Evolutionary conservation across 2,113 vertebrate genomes (phyloP).

Genomic region (Neotragus moschatus): DNA sequence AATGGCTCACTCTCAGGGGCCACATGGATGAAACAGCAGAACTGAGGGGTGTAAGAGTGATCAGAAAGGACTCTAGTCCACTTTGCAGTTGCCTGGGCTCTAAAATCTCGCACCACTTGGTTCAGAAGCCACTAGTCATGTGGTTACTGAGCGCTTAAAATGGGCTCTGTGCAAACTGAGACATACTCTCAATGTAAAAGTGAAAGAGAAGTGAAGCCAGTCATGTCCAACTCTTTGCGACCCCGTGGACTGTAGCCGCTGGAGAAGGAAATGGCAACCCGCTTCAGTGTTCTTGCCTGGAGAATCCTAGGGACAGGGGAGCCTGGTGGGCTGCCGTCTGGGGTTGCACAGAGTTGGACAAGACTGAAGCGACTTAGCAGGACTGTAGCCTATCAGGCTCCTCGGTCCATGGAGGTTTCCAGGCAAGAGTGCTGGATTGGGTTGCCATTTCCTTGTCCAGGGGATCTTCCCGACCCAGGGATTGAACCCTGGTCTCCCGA

Average conservation of each 20-base stretch:
- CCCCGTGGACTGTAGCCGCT: not conserved
- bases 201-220: not conserved
- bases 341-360: too few species aligned
- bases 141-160: accelerated
- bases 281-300: too few species aligned
- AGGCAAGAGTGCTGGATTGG: not conserved
- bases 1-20: not conserved
- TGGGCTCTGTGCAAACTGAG: accelerated
- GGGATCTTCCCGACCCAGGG: not conserved
- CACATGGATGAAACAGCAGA: not conserved
- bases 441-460: not conserved
- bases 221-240: accelerated
- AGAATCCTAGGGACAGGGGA: too few species aligned
- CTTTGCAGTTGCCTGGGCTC: not conserved
- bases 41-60: not conserved
- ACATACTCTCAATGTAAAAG: accelerated
- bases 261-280: too few species aligned
- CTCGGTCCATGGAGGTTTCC: not conserved
- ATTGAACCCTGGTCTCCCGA: not conserved
- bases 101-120: accelerated
- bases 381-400: not conserved
- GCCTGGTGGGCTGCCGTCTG: too few species aligned
- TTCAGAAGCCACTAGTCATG: accelerated
- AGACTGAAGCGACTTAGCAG: too few species aligned
- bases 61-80: accelerated